Conservation (phyloP, 2,113 vertebrate species). For the Pelecanoides urinatrix region DNA sequence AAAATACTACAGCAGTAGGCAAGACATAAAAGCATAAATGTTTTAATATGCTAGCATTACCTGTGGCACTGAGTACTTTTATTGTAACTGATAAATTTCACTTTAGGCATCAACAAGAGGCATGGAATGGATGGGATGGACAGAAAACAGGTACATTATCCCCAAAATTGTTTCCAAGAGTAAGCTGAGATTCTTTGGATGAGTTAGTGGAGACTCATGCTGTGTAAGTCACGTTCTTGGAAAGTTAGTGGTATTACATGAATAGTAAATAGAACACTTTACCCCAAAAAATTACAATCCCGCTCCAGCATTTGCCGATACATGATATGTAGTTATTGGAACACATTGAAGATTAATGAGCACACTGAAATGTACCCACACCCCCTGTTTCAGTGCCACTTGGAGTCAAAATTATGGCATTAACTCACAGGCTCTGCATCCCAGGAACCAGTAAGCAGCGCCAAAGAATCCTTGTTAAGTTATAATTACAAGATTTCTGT, state of each 20-base stretch:
- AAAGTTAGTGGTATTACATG: background rate
- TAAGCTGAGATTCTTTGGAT: background rate
- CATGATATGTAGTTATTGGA: background rate
- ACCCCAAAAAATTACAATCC: background rate
- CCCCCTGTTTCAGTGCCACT: background rate
- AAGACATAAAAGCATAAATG: background rate
- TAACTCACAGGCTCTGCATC: conserved; percentile 16
- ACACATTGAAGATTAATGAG: background rate
- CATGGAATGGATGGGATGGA: background rate
- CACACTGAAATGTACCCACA: background rate
- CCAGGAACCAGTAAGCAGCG: background rate
- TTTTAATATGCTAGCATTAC: background rate
- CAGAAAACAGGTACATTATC: background rate
- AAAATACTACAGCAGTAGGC: background rate
- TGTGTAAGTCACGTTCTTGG: background rate
- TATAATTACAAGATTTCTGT: conserved; percentile 31
- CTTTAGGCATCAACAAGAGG: background rate
- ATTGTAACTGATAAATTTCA: background rate
- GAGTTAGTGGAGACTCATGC: background rate
- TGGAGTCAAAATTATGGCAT: conserved; percentile 7
- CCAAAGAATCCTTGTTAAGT: conserved; percentile 32
- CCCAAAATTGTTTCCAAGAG: background rate
- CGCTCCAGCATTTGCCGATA: background rate
- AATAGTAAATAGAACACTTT: background rate
- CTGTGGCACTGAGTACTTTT: background rate